Evolutionary conservation across 1,140 invertebrate genomes (phyloP).

Genomic region (Zaprionus inermis): DNA sequence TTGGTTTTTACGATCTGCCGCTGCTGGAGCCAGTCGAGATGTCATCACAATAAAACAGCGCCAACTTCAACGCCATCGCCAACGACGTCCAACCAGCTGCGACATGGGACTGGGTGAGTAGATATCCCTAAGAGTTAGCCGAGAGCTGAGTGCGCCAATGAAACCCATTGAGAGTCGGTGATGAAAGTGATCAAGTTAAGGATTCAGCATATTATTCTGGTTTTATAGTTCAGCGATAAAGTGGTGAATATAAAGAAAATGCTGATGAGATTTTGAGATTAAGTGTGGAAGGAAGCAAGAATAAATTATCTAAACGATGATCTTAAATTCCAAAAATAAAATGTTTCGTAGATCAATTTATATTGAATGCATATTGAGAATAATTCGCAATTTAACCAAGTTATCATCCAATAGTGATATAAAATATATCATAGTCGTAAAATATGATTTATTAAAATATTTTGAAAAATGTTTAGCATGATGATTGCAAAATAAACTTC

Average conservation of each 20-base stretch:
- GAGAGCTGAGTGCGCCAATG: conserved; percentile 26
- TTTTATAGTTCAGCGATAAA: neutral
- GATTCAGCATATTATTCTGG: neutral
- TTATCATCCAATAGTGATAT: no score
- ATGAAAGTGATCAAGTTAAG: conserved; percentile 14
- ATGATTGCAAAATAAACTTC: no score
- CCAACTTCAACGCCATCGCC: conserved; percentile 23
- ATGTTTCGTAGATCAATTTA: no score
- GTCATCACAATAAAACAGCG: conserved; percentile 64
- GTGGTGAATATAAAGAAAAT: neutral
- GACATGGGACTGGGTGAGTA: conserved; percentile 66
- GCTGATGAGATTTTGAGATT: neutral
- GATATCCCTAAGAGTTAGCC: conserved; percentile 29
- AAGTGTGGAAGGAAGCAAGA: neutral
- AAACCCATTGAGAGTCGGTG: conserved; percentile 23
- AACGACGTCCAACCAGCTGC: conserved; percentile 29
- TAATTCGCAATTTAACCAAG: no score
- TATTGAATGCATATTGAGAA: no score
- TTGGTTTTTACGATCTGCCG: conserved; percentile 46
- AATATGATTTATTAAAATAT: no score
- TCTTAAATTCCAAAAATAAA: no score
- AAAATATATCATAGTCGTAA: no score
- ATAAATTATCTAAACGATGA: neutral
- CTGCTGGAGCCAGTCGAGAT: conserved; percentile 20
- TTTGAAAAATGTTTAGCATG: no score